phyloP scores from a whole-genome alignment of 2,797 vertebrate genomes.

The Hafferia zeledoni region DNA sequence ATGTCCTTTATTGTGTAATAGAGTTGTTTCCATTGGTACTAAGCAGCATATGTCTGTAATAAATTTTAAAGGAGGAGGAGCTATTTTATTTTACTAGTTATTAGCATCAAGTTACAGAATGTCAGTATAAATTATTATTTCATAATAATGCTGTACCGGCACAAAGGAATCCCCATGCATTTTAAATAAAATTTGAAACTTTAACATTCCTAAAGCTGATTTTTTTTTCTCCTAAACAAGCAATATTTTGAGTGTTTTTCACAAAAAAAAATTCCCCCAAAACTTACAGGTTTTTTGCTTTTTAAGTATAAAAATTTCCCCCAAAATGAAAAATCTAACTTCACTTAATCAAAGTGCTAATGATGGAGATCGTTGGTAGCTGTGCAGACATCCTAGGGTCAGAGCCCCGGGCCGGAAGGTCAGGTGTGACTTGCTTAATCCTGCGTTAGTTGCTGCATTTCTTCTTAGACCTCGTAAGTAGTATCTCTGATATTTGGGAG shows the following conservation, averaged over 20 bases:
- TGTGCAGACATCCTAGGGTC: neutral
- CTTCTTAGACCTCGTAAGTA: neutral
- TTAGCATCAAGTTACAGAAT: neutral
- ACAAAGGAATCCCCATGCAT: neutral
- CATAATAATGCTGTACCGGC: neutral
- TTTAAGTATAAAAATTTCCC: neutral
- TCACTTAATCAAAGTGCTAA: neutral
- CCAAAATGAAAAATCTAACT: neutral
- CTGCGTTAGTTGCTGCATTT: neutral
- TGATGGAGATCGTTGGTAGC: rapidly evolving
- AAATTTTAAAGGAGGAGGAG: neutral
- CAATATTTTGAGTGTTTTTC: neutral
- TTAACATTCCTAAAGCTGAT: neutral
- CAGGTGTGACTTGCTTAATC: neutral
- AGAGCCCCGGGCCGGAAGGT: neutral
- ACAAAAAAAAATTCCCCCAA: neutral
- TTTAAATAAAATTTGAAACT: neutral
- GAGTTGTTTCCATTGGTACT: neutral
- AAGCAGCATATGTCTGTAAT: neutral
- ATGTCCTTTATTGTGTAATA: neutral
- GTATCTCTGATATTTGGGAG: neutral
- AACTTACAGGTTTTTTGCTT: neutral
- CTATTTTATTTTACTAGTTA: neutral
- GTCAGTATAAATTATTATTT: neutral
- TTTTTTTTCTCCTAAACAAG: neutral